Evolutionary conservation across 2,113 vertebrate species (phyloP).

Genomic region (Oryzias melastigma): DNA sequence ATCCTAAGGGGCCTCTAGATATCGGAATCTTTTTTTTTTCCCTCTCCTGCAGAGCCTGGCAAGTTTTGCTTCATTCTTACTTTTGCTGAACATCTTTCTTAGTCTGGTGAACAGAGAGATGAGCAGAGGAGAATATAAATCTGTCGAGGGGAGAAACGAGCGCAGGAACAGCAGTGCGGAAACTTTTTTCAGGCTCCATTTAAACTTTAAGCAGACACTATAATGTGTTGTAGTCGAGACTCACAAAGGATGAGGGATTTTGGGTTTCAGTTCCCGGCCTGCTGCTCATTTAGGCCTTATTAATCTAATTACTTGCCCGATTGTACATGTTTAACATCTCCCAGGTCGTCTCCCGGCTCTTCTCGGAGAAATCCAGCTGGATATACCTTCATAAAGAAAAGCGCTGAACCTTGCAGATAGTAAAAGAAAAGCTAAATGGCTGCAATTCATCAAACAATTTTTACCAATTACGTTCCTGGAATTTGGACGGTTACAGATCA

Average conservation of each 20-base stretch:
- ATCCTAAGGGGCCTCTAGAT: constrained; percentile 45
- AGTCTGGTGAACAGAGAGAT: constrained; percentile 60
- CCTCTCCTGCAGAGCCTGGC: constrained; percentile 32
- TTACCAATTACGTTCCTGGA: constrained; percentile 70
- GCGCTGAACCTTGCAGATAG: constrained; percentile 73
- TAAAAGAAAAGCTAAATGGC: constrained; percentile 69
- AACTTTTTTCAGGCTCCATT: constrained; percentile 69
- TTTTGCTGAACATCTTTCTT: constrained; percentile 59
- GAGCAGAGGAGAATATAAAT: constrained; percentile 49
- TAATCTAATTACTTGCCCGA: constrained; percentile 78
- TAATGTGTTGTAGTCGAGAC: constrained; percentile 62
- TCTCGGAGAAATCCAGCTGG: constrained; percentile 50
- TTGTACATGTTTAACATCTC: constrained; percentile 77
- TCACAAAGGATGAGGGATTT: constrained; percentile 77
- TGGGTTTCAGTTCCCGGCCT: constrained; percentile 60
- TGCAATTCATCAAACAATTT: constrained; percentile 77
- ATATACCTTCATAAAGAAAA: constrained; percentile 69
- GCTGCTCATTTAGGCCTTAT: constrained; percentile 72
- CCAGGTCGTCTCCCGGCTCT: constrained; percentile 51
- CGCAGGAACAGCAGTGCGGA: constrained; percentile 29
- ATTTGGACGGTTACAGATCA: constrained; percentile 68
- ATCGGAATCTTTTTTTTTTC: constrained; percentile 20
- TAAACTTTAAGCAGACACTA: constrained; percentile 65
- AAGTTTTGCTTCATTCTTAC: constrained; percentile 66
- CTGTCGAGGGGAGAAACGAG: constrained; percentile 43